Conservation (phyloP, 2,888 invertebrate species). For the Idaea dimidiata region DNA sequence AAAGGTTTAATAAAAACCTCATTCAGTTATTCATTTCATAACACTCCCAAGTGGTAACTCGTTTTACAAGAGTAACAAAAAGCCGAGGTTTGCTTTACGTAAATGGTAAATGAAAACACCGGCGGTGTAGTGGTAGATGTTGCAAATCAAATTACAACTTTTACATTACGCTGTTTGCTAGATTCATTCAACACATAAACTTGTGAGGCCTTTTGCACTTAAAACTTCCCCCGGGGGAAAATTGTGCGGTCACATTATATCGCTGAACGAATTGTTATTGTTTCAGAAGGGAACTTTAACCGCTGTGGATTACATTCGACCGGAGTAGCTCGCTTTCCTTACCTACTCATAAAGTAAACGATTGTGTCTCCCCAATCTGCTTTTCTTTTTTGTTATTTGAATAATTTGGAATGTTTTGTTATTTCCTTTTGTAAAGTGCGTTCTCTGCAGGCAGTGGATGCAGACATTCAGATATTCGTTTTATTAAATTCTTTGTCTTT, state of each 20-base stretch:
- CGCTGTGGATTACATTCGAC: conserved; percentile 53
- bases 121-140: conserved; percentile 50
- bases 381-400: neutral
- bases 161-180: conserved; percentile 60
- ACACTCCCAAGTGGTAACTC: conserved; percentile 44
- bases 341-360: conserved; percentile 35
- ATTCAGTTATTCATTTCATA: conserved; percentile 46
- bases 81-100: conserved; percentile 36
- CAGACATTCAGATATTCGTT: too few relatives aligned
- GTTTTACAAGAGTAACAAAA: conserved; percentile 50
- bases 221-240: conserved; percentile 58
- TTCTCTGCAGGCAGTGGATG: too few relatives aligned
- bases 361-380: conserved; percentile 27
- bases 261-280: conserved; percentile 65
- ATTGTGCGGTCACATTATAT: conserved; percentile 61
- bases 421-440: neutral
- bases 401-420: neutral
- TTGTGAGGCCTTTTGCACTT: conserved; percentile 69
- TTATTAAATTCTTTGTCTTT: too few relatives aligned
- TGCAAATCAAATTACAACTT: conserved; percentile 72
- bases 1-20: conserved; percentile 36
- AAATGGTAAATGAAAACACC: conserved; percentile 54
- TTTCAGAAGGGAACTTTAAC: conserved; percentile 65
- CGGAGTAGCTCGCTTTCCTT: conserved; percentile 45
- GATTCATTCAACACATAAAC: conserved; percentile 68